Percentiles rank a stretch among this genome's conserved stretches.
phyloP scores from a whole-genome alignment of 2,113 vertebrate genomes.

The Osmerus mordax region DNA sequence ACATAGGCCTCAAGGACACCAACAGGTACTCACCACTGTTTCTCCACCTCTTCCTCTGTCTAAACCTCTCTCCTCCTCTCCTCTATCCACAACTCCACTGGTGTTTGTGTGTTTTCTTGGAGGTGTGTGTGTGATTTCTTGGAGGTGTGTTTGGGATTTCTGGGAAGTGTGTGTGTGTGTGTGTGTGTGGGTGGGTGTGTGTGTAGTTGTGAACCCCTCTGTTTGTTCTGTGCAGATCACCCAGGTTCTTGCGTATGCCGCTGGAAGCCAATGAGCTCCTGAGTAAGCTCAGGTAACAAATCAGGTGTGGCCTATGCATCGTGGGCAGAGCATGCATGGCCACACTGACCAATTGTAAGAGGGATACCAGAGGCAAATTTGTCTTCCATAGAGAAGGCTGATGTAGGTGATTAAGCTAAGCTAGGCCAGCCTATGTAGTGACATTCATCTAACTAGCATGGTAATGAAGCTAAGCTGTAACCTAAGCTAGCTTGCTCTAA shows the following conservation, averaged over 20 bases:
- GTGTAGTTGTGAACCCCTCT: slow-evolving; percentile 38
- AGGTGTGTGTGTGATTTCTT: background rate
- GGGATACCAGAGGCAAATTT: background rate
- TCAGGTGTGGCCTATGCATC: slow-evolving; percentile 50
- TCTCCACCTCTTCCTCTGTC: background rate
- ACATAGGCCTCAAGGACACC: slow-evolving; percentile 94
- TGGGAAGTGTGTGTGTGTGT: slow-evolving; percentile 16
- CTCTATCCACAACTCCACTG: background rate
- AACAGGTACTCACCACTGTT: slow-evolving; percentile 74
- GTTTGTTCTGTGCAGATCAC: slow-evolving; percentile 71
- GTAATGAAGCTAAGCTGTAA: slow-evolving; percentile 1
- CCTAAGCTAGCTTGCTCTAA: background rate
- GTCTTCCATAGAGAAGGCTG: slow-evolving; percentile 13
- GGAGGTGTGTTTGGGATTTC: background rate
- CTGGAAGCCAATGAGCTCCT: slow-evolving; percentile 71
- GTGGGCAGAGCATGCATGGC: slow-evolving; percentile 55
- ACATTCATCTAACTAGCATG: slow-evolving; percentile 11
- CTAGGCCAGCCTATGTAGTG: slow-evolving; percentile 13
- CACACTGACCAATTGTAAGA: slow-evolving; percentile 18
- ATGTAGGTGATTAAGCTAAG: slow-evolving; percentile 12
- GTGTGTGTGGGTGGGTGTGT: slow-evolving; percentile 25
- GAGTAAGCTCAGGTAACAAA: slow-evolving; percentile 75
- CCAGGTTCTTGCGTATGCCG: slow-evolving; percentile 65
- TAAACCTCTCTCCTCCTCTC: background rate
- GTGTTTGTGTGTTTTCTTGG: background rate